A percentile compares a stretch with the other conserved stretches of the same genome.
Conservation (phyloP, 2,888 invertebrate species). For the Scaptomyza caliginosa region DNA sequence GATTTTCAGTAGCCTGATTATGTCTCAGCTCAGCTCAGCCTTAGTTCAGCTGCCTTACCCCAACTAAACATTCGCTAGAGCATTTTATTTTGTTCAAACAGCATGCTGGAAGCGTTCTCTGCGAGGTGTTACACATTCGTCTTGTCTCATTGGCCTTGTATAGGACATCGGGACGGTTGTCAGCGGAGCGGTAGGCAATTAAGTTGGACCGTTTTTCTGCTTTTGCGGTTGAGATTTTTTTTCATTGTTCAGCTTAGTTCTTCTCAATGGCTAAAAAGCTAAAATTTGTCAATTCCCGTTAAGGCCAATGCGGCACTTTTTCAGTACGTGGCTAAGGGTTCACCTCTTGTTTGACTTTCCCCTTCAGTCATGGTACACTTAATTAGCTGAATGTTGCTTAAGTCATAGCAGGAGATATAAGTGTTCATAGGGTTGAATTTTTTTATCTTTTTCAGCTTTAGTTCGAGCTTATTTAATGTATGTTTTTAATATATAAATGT, state of each 20-base stretch:
- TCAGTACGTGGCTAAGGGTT: conserved; percentile 22
- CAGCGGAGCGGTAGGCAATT: conserved; percentile 59
- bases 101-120: conserved; percentile 19
- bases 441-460: neutral
- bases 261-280: conserved; percentile 64
- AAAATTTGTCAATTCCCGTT: conserved; percentile 73
- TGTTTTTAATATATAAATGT: too few species aligned
- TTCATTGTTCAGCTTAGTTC: conserved; percentile 28
- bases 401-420: too few species aligned
- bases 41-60: conserved; percentile 22
- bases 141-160: conserved; percentile 1
- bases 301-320: conserved; percentile 70
- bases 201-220: conserved; percentile 52
- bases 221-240: conserved; percentile 62
- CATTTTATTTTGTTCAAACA: conserved; percentile 12
- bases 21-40: conserved; percentile 35
- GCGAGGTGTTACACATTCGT: conserved; percentile 38
- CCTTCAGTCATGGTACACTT: conserved; percentile 47
- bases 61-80: conserved; percentile 11
- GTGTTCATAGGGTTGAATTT: neutral
- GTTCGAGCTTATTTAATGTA: neutral
- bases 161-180: conserved; percentile 29
- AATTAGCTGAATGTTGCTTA: conserved; percentile 52
- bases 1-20: conserved; percentile 72
- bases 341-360: conserved; percentile 9